These are phyloP conservation scores for Odontocerum albicorne DNA, from an alignment of 2,888 invertebrate species.

Conservation along the genomic window DNA sequence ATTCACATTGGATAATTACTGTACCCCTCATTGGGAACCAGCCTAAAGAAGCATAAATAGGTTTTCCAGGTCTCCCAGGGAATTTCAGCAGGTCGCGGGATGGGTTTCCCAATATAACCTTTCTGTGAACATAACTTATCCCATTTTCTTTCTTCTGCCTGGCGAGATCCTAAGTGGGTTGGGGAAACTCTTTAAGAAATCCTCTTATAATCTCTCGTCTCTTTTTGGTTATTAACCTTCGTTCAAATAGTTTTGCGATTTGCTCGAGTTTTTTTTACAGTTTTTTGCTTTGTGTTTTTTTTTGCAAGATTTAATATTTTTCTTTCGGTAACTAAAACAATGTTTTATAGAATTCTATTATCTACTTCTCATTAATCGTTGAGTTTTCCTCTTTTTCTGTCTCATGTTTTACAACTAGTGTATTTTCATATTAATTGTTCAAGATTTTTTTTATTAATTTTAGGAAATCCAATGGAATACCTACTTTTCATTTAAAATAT, in stretches of 20 bases:
- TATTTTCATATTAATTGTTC: background rate
- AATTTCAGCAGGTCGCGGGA: slow-evolving; percentile 10
- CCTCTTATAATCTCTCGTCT: slow-evolving; percentile 6
- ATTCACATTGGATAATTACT: too few species aligned
- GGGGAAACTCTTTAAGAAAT: slow-evolving; percentile 14
- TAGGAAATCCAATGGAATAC: too few species aligned
- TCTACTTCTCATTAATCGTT: background rate
- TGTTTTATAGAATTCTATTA: background rate
- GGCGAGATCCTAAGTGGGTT: background rate
- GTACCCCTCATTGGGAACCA: too few species aligned
- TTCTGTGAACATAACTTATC: slow-evolving; percentile 5
- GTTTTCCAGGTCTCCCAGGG: slow-evolving; percentile 11
- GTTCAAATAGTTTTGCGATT: too few species aligned
- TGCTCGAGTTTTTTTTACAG: too few species aligned
- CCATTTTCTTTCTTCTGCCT: background rate
- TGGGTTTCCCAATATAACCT: slow-evolving; percentile 10
- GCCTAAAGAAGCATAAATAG: too few species aligned
- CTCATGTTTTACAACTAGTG: background rate
- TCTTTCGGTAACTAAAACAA: background rate
- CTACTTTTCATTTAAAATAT: too few species aligned
- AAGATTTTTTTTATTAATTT: background rate
- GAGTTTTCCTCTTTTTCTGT: background rate
- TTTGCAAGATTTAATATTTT: background rate
- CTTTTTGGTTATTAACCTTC: too few species aligned
- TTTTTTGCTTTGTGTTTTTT: too few species aligned